Conservation (phyloP, 1,140 invertebrate species). For the Pseudomyrmex gracilis region DNA sequence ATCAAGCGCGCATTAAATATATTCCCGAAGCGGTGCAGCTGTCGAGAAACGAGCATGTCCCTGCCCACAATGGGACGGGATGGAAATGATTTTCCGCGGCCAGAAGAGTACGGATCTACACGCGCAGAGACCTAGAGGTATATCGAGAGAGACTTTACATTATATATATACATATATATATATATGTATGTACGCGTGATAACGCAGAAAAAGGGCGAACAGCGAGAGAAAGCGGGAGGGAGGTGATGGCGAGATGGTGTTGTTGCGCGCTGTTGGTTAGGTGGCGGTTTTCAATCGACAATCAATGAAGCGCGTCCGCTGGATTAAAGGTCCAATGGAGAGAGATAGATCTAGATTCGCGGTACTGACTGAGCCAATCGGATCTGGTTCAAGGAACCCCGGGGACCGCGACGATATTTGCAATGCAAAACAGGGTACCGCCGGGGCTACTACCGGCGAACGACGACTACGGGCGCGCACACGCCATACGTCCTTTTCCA, state of each 20-base stretch:
- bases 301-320: constrained; percentile 84
- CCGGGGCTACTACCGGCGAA: constrained; percentile 79
- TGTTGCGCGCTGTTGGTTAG: not conserved
- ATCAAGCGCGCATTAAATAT: constrained; percentile 70
- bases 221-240: not conserved
- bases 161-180: too few species aligned
- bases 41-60: constrained; percentile 45
- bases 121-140: constrained; percentile 22
- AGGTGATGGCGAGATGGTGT: not conserved
- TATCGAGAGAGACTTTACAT: not conserved
- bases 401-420: constrained; percentile 79
- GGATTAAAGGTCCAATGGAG: constrained; percentile 82
- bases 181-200: not conserved
- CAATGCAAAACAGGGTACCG: constrained; percentile 83
- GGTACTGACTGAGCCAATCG: constrained; percentile 84
- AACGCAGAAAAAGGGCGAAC: not conserved
- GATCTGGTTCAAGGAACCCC: constrained; percentile 85
- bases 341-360: constrained; percentile 85
- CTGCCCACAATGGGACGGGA: constrained; percentile 59
- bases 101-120: constrained; percentile 14
- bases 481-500: constrained; percentile 80
- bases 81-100: constrained; percentile 62
- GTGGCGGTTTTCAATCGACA: constrained; percentile 82
- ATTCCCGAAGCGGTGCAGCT: constrained; percentile 71
- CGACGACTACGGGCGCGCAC: constrained; percentile 77